Percentiles rank a stretch among this genome's conserved stretches.
These are phyloP conservation scores for Echinometra lucunter DNA, from an alignment of 53 echinoderm and acorn worm species.

Conservation along the genomic window DNA sequence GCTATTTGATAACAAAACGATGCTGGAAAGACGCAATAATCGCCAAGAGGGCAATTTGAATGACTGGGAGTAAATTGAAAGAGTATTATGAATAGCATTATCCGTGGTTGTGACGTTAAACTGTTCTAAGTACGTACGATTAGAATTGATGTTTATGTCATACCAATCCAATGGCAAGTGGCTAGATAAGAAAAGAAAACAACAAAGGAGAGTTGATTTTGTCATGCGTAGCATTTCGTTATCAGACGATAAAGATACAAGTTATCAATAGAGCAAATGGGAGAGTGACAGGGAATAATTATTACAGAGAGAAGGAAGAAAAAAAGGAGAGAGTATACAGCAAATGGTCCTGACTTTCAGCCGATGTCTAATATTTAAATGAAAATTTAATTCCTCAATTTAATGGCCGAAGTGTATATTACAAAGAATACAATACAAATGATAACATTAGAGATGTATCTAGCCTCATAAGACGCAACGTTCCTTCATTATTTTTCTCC, in stretches of 20 bases:
- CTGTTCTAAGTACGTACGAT: neutral
- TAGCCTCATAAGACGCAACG: no score
- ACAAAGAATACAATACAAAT: no score
- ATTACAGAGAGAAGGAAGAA: neutral
- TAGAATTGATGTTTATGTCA: neutral
- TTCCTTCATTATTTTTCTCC: no score
- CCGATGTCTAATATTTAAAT: no score
- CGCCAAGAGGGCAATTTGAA: neutral
- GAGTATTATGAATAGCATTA: neutral
- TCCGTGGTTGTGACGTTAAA: conserved; percentile 5
- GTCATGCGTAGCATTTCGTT: neutral
- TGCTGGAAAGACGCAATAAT: neutral
- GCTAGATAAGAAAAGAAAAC: neutral
- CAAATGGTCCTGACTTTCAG: no score
- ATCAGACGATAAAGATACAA: neutral
- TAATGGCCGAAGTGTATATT: no score
- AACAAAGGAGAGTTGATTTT: neutral
- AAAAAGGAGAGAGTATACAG: neutral
- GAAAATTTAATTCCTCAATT: no score
- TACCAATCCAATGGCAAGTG: neutral
- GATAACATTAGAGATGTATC: no score
- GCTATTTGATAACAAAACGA: neutral
- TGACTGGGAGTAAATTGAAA: neutral
- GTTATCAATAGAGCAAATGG: neutral
- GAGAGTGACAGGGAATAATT: neutral